Base-by-base conservation (phyloP, 2,113 vertebrate genomes). In the Aix galericulata region DNA sequence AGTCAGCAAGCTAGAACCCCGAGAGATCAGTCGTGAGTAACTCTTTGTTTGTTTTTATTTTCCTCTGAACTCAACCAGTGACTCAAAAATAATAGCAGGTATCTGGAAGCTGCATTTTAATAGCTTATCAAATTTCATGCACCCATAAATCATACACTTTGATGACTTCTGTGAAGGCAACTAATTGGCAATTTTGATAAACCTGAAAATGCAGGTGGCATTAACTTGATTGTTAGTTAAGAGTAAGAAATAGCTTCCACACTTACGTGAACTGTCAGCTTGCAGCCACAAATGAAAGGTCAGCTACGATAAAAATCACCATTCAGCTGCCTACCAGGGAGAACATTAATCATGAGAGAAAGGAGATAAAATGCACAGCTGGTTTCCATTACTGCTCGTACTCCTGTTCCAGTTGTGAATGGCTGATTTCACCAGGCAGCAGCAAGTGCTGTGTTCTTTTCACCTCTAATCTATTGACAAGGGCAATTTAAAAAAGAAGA, bases 361-460 rank as follows among this genome's bases (percentile, higher is more conserved):
- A 46, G 42, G 56, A 58, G 23, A 86, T 66, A 67, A 82, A 89
- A 68, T 36, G 48, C 63, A 62, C 79, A 95, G 82, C 86, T 94
- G 87, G 75, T 64, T 96, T 82, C 59, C 82, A 68, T 95, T 91
- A 56, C 88, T 77, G 59, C 59, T 63, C 52, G 38, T 40, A 29
- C 52, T 93, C 80, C 63, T 94, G 64, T 86, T 94, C 78, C 68
- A 21, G 82, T 94, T n/a, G 17, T 81, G 95, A 78, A 82, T 53
- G 64, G 52, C 56, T 72, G 82, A 26, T 60, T 83, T 82, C 89
- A 63, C 78, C 63, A 85, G 40, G 78, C 74, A 85, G 79, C 89
- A 89, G 69, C 50, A 81, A 77, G n/a, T 25, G 16, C 73, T 66
- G 22, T 42, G 56, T 82, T 81, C 58, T 29, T 86, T 89, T 91